These are phyloP conservation scores for Manduca sexta DNA, from an alignment of 1,140 invertebrate species.

Conservation along the genomic window DNA sequence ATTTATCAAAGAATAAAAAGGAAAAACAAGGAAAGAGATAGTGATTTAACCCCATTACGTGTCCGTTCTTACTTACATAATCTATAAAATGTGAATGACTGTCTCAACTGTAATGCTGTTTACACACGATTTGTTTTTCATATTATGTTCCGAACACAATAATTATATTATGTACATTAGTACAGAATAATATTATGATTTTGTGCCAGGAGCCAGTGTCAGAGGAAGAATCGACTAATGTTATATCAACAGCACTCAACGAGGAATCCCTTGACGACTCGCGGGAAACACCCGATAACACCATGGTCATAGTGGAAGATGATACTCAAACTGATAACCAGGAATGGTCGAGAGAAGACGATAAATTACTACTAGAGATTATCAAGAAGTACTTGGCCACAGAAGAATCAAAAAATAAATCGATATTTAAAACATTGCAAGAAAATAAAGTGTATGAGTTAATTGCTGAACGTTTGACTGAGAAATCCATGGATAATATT, in stretches of 20 bases:
- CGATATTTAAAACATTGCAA: conserved; percentile 45
- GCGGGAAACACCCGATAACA: background rate
- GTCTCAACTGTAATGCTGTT: too few species aligned
- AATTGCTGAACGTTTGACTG: conserved; percentile 24
- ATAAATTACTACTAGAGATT: conserved; percentile 51
- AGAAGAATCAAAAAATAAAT: conserved; percentile 37
- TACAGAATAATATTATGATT: too few species aligned
- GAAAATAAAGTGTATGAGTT: conserved; percentile 35
- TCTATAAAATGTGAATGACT: too few species aligned
- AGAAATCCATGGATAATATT: conserved; percentile 38
- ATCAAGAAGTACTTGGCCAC: conserved; percentile 33
- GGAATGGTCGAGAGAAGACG: conserved; percentile 58
- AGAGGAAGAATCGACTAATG: conserved; percentile 3
- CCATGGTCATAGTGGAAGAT: conserved; percentile 26
- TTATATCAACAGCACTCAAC: background rate
- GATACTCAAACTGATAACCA: conserved; percentile 29
- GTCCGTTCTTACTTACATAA: too few species aligned
- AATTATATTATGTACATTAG: too few species aligned
- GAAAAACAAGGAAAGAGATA: too few species aligned
- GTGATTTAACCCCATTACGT: too few species aligned
- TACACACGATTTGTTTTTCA: too few species aligned
- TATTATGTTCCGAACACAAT: too few species aligned
- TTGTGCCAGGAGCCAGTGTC: background rate
- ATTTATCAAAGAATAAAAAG: too few species aligned
- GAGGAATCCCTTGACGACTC: background rate